phyloP scores from a whole-genome alignment of 2,888 invertebrate species.

The Nomada ruficornis region DNA sequence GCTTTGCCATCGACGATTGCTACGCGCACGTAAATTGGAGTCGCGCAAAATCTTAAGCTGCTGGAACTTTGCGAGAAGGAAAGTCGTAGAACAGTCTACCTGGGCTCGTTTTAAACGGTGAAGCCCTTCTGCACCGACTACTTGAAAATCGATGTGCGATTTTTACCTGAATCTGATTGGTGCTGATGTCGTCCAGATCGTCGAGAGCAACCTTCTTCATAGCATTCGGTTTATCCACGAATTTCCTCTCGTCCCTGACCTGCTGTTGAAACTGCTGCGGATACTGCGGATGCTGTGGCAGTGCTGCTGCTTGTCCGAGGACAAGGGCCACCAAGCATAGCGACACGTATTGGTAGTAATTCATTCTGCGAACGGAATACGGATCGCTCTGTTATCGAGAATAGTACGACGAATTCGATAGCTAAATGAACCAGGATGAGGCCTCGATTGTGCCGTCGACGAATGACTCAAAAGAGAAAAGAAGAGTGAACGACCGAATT shows the following conservation, averaged over 20 bases:
- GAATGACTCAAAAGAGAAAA: slow-evolving; percentile 33
- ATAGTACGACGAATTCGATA: neutral
- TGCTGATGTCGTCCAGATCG: slow-evolving; percentile 92
- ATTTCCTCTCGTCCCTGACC: slow-evolving; percentile 89
- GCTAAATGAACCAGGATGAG: neutral
- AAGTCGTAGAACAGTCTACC: neutral
- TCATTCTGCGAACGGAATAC: slow-evolving; percentile 84
- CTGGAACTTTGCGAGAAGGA: neutral
- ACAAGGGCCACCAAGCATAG: slow-evolving; percentile 89
- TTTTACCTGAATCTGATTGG: slow-evolving; percentile 89
- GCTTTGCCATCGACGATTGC: neutral
- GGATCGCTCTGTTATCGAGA: neutral
- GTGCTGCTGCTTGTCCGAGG: slow-evolving; percentile 78
- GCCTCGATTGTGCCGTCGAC: neutral
- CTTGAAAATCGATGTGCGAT: too few species aligned
- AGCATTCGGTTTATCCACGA: slow-evolving; percentile 94
- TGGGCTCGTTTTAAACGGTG: too few species aligned
- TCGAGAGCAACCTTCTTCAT: slow-evolving; percentile 94
- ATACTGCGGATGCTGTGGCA: slow-evolving; percentile 82
- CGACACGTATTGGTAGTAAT: slow-evolving; percentile 88
- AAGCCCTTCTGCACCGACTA: too few species aligned
- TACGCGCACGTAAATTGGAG: neutral
- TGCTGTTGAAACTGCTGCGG: slow-evolving; percentile 78
- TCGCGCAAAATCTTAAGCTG: neutral
- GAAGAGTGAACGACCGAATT: slow-evolving; percentile 10